Evolutionary conservation across 2,888 invertebrate genomes (phyloP).

Genomic region (Himalopsyche kuldschensis): DNA sequence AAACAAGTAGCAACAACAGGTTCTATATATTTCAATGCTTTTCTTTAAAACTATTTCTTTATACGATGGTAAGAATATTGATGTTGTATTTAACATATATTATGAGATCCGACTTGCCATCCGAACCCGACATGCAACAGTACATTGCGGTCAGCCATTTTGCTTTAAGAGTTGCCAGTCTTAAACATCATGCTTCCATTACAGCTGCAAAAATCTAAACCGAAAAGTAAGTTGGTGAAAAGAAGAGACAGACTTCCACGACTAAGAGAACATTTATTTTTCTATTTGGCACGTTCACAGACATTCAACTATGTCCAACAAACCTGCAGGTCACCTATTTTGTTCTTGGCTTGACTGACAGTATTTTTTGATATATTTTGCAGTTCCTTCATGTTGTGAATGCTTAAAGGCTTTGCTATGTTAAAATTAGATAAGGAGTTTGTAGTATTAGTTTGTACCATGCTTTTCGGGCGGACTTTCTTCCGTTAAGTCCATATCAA

Average conservation of each 20-base stretch:
- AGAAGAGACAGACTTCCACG: not conserved
- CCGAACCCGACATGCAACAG: not conserved
- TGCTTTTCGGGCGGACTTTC: constrained; percentile 41
- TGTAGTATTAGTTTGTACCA: constrained; percentile 34
- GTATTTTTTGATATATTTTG: constrained; percentile 53
- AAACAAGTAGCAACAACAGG: too few species aligned
- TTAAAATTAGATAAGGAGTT: constrained; percentile 41
- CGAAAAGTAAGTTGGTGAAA: not conserved
- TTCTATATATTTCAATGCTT: too few species aligned
- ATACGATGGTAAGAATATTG: not conserved
- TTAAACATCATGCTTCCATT: not conserved
- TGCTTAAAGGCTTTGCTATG: constrained; percentile 37
- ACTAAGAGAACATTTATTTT: constrained; percentile 19
- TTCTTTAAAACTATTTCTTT: not conserved
- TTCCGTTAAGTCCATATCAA: constrained; percentile 46
- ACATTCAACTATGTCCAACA: constrained; percentile 32
- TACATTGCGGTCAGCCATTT: not conserved
- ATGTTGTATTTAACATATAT: not conserved
- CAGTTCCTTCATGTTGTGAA: constrained; percentile 56
- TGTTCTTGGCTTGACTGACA: constrained; percentile 62
- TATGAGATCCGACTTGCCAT: not conserved
- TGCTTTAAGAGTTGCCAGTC: not conserved
- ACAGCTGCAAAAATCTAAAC: not conserved
- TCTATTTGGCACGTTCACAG: constrained; percentile 22
- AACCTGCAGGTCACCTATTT: constrained; percentile 68